phyloP scores from a whole-genome alignment of 35 echinoderm and acorn worm species.

The Strongylocentrotus purpuratus region DNA sequence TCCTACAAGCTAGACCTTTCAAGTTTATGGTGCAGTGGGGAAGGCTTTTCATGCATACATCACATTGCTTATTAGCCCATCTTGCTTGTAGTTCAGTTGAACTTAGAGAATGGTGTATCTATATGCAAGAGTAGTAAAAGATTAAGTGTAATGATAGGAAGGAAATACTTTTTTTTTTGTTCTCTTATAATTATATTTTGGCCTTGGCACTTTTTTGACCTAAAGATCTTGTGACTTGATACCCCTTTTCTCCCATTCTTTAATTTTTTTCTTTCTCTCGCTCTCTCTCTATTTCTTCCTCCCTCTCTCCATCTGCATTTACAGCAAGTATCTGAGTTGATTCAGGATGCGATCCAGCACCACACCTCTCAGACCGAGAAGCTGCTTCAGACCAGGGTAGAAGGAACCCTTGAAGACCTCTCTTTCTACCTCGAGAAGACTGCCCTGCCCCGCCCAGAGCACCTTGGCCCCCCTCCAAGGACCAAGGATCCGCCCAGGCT shows the following conservation, averaged over 20 bases:
- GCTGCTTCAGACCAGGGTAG: conserved; percentile 73
- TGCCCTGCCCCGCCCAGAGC: conserved; percentile 79
- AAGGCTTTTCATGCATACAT: too few relatives aligned
- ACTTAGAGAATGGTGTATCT: not conserved
- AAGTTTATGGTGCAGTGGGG: too few relatives aligned
- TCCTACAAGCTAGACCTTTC: too few relatives aligned
- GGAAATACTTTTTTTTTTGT: too few relatives aligned
- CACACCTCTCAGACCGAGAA: conserved; percentile 68
- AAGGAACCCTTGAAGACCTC: conserved; percentile 79
- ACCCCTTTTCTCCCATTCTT: too few relatives aligned
- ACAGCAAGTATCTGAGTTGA: conserved; percentile 77
- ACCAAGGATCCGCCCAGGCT: conserved; percentile 72
- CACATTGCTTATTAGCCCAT: too few relatives aligned
- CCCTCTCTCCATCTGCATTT: not conserved
- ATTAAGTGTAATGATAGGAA: too few relatives aligned
- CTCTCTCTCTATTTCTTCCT: not conserved
- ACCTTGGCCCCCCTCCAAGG: conserved; percentile 83
- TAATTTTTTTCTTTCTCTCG: too few relatives aligned
- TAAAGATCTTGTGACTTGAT: too few relatives aligned
- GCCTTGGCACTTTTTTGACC: too few relatives aligned
- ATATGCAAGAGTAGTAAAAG: not conserved
- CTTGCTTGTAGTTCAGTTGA: too few relatives aligned
- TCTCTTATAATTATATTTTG: too few relatives aligned
- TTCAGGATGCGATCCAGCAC: conserved; percentile 65
- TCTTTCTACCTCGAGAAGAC: conserved; percentile 88